phyloP scores from a whole-genome alignment of 2,113 vertebrate species.

The Pimephales promelas region DNA sequence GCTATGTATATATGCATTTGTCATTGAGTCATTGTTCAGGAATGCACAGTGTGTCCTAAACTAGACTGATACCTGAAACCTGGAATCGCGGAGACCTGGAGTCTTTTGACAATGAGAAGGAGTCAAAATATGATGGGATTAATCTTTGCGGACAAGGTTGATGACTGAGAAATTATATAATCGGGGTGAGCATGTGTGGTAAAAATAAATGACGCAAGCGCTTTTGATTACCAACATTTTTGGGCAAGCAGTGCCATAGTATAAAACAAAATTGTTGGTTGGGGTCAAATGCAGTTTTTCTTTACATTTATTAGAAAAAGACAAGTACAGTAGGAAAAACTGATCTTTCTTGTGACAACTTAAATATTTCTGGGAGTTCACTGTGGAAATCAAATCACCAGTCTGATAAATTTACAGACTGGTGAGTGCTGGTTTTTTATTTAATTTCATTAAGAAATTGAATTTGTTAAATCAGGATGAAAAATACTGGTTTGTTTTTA shows the following conservation, averaged over 20 bases:
- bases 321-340: background rate
- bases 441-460: background rate
- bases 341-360: background rate
- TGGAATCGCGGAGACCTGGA: constrained; percentile 28
- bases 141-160: background rate
- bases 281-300: background rate
- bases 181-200: too few relatives aligned
- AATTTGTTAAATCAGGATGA: background rate
- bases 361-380: background rate
- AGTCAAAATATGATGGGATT: constrained; percentile 4
- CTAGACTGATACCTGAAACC: constrained; percentile 58
- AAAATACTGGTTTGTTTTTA: background rate
- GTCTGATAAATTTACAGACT: background rate
- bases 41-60: constrained; percentile 61
- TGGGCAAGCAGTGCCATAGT: background rate
- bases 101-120: constrained; percentile 18
- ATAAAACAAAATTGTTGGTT: background rate
- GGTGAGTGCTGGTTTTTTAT: background rate
- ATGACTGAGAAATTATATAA: background rate
- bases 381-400: background rate
- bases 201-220: too few relatives aligned
- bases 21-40: constrained; percentile 61
- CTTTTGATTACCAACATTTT: too few relatives aligned
- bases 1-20: constrained; percentile 18
- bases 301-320: constrained; percentile 1